These are phyloP conservation scores for Mamestra configurata DNA, from an alignment of 1,140 invertebrate genomes.

Conservation along the genomic window DNA sequence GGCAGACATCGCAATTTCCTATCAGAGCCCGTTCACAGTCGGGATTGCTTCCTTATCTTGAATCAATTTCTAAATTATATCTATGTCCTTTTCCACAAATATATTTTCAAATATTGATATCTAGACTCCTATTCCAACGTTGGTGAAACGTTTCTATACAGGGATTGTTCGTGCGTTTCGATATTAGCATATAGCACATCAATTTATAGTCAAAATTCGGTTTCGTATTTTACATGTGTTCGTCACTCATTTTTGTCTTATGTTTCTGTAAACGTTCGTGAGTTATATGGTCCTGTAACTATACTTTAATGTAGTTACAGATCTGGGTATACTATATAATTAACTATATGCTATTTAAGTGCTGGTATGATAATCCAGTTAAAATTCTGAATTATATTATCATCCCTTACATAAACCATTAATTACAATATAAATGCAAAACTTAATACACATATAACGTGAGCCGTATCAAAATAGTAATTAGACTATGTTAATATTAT, in stretches of 20 bases:
- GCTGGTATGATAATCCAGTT: no score
- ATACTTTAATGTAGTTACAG: no score
- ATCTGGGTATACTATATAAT: no score
- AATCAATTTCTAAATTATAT: constrained; percentile 66
- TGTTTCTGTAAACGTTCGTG: no score
- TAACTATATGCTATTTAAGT: no score
- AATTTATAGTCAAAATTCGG: no score
- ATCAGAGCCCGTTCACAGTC: constrained; percentile 53
- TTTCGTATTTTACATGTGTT: no score
- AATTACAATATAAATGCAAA: constrained; percentile 5
- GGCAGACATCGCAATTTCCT: constrained; percentile 67
- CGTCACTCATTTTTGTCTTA: no score
- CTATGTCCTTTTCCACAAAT: constrained; percentile 24
- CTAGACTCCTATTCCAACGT: not conserved
- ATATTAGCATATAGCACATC: no score
- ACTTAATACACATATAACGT: not conserved
- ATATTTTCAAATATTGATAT: constrained; percentile 8
- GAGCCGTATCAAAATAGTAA: constrained; percentile 16
- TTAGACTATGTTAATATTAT: constrained; percentile 6
- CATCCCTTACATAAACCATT: not conserved
- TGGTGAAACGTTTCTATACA: not conserved
- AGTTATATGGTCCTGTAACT: no score
- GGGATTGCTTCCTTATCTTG: constrained; percentile 73
- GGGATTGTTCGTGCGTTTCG: no score
- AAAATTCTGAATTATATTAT: not conserved